Evolutionary conservation across 2,888 invertebrate species (phyloP), one percentile per base, ranked within the genome.

Genomic region (Hecatera dysodea): DNA sequence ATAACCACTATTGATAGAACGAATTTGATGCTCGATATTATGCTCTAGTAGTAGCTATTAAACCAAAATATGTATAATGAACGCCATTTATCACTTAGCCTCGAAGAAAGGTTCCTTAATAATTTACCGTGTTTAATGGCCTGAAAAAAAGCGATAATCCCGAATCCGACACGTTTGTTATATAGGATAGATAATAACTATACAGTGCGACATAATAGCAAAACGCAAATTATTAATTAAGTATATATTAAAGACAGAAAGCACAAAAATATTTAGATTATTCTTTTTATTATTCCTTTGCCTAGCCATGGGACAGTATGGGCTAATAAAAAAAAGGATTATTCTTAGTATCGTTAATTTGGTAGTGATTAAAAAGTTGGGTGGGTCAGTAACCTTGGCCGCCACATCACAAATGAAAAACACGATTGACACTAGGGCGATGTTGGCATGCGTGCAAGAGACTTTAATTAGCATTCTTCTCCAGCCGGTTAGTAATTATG

Each of bases 401-500:
- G 24, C 60, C 75, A 85, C 75, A 82, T 69, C 73, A 86, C 33
- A 70, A 68, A 75, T 72, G 68, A 83, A 85, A 89, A 89, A 86
- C 85, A 81, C 81, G 86, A 85, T 85, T 88, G 86, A 87, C 88
- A 88, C 84, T 79, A 82, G 82, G 84, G 81, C 84, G 73, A 79
- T 78, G 84, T 80, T 76, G 79, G 86, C 76, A 82, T 82, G 85
- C 77, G 77, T 81, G 78, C 75, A 80, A 72, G 77, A 80, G 80
- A 74, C 46, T 81, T 87, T 86, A 86, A 87, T 89, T 87, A 85
- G 85, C 86, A 87, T 88, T 90, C 82, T 83, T 86, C 77, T 61
- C 73, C 68, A 71, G 78, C 82, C 78, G 79, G 72, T 82, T 71
- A 65, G 82, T 81, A 87, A 89, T 89, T 86, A 89, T 83, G 64